phyloP scores from a whole-genome alignment of 2,113 vertebrate genomes.

The Glaucidium brasilianum region DNA sequence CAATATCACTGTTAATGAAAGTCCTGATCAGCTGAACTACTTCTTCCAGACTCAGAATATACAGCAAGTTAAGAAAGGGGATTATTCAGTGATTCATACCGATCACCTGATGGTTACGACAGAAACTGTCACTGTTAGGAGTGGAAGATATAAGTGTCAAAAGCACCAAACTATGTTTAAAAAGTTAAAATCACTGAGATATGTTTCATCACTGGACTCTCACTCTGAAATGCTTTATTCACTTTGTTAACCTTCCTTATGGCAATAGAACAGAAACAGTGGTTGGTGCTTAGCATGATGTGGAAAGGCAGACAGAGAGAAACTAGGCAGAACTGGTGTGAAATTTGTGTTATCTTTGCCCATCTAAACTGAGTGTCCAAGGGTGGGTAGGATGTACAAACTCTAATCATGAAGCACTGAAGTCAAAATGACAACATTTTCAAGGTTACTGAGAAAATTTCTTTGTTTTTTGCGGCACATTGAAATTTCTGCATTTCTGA shows the following conservation, averaged over 20 bases:
- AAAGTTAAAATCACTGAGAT: background rate
- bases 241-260: background rate
- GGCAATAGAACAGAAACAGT: background rate
- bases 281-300: fast-evolving
- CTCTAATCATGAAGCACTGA: background rate
- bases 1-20: background rate
- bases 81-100: background rate
- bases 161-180: background rate
- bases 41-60: background rate
- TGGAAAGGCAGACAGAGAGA: background rate
- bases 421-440: background rate
- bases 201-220: background rate
- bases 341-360: background rate
- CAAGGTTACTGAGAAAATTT: background rate
- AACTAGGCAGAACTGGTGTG: background rate
- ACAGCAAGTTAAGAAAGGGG: background rate
- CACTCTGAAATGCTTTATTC: fast-evolving
- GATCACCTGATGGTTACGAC: background rate
- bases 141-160: background rate
- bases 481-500: background rate
- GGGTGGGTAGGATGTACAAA: background rate
- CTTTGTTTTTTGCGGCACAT: background rate
- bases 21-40: background rate
- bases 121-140: background rate
- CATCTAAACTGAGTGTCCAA: background rate